These are phyloP conservation scores for Aphidius ervi DNA, from an alignment of 1,140 invertebrate species.

Conservation along the genomic window DNA sequence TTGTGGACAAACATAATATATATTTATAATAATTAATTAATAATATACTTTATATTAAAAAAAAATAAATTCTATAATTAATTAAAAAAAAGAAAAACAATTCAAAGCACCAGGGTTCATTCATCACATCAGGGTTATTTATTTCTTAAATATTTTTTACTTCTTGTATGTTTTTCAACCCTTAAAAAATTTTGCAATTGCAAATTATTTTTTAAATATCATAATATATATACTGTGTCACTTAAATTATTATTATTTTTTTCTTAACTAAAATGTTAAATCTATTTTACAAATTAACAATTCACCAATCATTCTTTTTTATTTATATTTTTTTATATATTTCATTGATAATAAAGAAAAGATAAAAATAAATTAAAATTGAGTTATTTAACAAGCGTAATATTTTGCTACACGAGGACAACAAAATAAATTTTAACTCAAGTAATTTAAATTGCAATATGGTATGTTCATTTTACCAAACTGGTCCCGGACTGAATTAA, in stretches of 20 bases:
- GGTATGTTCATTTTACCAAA: slow-evolving; percentile 2
- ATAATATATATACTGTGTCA: slow-evolving; percentile 14
- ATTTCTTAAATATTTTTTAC: no score
- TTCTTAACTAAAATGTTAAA: neutral
- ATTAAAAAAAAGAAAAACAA: slow-evolving; percentile 42
- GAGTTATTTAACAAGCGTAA: no score
- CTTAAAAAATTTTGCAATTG: no score
- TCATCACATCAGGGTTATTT: slow-evolving; percentile 45
- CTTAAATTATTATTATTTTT: slow-evolving; percentile 21
- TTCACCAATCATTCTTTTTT: neutral
- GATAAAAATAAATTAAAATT: no score
- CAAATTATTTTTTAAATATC: no score
- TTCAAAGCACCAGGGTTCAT: slow-evolving; percentile 40
- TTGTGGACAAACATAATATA: no score
- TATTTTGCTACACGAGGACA: no score
- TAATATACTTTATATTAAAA: slow-evolving; percentile 2
- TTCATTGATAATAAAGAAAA: neutral
- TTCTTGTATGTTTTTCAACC: no score
- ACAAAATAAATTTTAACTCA: neutral
- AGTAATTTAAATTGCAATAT: slow-evolving; percentile 11
- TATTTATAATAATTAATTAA: slow-evolving; percentile 14
- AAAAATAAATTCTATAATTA: slow-evolving; percentile 27
- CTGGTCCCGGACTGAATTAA: slow-evolving; percentile 17
- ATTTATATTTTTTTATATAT: neutral
- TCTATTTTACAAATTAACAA: slow-evolving; percentile 8